Base-by-base conservation (phyloP, 2,888 invertebrate genomes). In the Plagodis pulveraria region DNA sequence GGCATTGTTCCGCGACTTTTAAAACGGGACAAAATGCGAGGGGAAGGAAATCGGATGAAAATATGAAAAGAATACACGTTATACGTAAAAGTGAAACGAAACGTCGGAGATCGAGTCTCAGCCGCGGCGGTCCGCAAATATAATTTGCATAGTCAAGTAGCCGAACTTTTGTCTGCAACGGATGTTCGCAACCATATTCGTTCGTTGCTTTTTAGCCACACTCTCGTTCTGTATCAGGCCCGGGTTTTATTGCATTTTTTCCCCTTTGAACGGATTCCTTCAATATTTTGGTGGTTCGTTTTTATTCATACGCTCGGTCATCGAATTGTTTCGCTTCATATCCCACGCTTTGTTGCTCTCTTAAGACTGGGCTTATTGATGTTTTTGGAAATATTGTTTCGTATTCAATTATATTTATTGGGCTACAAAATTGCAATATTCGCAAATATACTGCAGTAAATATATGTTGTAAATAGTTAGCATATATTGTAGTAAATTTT, bases 111-210 rank as follows among this genome's bases (percentile, higher is more conserved):
- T 91, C 90, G 89, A 83, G 86, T 86, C 88, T 84, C 86, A 81
- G 81, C 80, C 85, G 85, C 82, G 84, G 86, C 86, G 86, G 93
- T 93, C 92, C 86, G 93, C 92, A 93, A 93, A 93, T 93, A 92
- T 92, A 93, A 93, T 93, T 93, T 93, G 93, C 93, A 93, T 93
- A 92, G 90, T 80, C 92, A 92, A 93, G 90, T 93, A 91, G 90
- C 83, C 87, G 74, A 87, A 92, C 89, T 88, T 91, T 91, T 89
- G 92, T 91, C 89, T 91, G 91, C 86, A 84, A 77, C 90, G 88
- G 90, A 89, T 89, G 89, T 88, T 91, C 86, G 87, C 84, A 86
- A 87, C 89, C 92, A 90, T 91, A 91, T 89, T 88, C 92, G 89
- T 86, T 86, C 83, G 88, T 90, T 87, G 89, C 90, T 92, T 91